Percentiles rank a stretch among this genome's conserved stretches.
Evolutionary conservation across 2,113 vertebrate species (phyloP).

Genomic region (Bettongia penicillata): DNA sequence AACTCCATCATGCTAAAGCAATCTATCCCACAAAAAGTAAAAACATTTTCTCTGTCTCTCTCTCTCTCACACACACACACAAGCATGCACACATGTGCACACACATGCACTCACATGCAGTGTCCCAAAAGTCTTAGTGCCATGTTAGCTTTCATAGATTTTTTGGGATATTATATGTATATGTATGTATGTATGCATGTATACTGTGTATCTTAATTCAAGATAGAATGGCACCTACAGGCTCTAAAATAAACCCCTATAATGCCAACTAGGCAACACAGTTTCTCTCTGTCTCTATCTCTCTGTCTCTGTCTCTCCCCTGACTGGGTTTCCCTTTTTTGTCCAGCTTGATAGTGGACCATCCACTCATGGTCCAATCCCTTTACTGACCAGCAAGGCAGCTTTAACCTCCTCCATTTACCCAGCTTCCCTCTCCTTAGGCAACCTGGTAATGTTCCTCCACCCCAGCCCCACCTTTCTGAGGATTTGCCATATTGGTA

Average conservation of each 20-base stretch:
- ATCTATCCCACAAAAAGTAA: not conserved
- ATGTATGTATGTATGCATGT: too few species aligned
- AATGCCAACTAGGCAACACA: too few species aligned
- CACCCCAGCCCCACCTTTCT: not conserved
- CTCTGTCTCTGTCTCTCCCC: not conserved
- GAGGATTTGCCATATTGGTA: not conserved
- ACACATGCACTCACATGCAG: too few species aligned
- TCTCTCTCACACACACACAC: too few species aligned
- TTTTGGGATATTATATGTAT: too few species aligned
- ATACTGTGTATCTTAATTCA: too few species aligned
- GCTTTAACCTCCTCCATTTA: not conserved
- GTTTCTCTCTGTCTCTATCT: not conserved
- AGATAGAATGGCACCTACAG: too few species aligned
- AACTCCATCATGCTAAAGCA: not conserved
- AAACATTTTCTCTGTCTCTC: not conserved
- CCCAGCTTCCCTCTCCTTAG: not conserved
- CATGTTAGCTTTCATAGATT: too few species aligned
- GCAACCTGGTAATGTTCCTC: not conserved
- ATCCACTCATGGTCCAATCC: not conserved
- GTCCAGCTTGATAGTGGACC: not conserved
- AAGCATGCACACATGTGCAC: too few species aligned
- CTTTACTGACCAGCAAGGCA: not conserved
- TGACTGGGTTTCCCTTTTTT: too few species aligned
- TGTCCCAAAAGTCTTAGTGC: too few species aligned
- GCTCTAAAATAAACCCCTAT: too few species aligned